Conservation (phyloP, 1,140 invertebrate genomes). For the Sarcophaga peregrina region DNA sequence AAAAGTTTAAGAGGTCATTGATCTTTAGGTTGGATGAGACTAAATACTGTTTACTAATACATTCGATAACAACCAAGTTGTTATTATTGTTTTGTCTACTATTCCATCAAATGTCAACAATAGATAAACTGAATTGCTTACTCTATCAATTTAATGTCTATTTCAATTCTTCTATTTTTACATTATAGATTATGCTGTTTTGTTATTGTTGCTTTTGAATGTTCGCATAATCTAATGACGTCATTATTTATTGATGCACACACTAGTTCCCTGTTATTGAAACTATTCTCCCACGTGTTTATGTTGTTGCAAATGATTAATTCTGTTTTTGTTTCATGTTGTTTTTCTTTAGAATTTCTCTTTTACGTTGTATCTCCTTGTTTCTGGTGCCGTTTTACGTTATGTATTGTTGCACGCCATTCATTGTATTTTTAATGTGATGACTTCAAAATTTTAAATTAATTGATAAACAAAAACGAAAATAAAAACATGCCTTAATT, state of each 20-base stretch:
- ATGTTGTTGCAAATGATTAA: neutral
- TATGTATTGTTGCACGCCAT: neutral
- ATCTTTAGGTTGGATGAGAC: neutral
- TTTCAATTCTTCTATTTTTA: neutral
- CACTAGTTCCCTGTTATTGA: neutral
- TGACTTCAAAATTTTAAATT: conserved; percentile 12
- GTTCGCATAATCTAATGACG: neutral
- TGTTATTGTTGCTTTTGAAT: neutral
- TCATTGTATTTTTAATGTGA: neutral
- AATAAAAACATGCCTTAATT: neutral
- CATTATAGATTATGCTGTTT: neutral
- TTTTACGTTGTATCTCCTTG: neutral
- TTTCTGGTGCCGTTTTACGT: neutral
- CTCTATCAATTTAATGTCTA: neutral
- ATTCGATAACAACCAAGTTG: neutral
- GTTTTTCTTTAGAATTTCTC: neutral
- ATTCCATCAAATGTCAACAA: neutral
- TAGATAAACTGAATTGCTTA: neutral
- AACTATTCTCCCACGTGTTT: neutral
- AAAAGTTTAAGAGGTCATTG: conserved; percentile 9
- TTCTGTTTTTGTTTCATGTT: neutral
- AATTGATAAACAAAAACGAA: conserved; percentile 9
- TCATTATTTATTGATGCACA: neutral
- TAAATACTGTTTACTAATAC: neutral
- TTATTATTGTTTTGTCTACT: no score